These are phyloP conservation scores for Hystrix brachyura DNA, from an alignment of 2,113 vertebrate species.

Conservation along the genomic window DNA sequence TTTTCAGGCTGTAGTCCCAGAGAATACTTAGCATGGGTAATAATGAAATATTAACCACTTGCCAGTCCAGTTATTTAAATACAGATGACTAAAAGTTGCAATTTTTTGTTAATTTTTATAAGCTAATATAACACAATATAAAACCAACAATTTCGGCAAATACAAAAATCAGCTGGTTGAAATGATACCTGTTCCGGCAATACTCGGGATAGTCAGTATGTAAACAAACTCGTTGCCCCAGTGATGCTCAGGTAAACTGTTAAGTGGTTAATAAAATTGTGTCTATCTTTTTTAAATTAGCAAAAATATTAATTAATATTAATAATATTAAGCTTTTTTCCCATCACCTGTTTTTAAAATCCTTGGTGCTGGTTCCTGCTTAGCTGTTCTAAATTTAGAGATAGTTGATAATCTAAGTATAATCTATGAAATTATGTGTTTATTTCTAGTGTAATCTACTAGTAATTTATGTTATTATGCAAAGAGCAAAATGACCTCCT, in stretches of 20 bases:
- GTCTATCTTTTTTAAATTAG: slow-evolving; percentile 32
- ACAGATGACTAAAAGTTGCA: not conserved
- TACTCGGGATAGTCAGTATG: not conserved
- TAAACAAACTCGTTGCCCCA: not conserved
- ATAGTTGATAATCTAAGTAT: slow-evolving; percentile 23
- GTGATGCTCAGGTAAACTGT: not conserved
- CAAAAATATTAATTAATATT: not conserved
- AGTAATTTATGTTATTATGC: not conserved
- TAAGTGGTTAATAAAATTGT: not conserved
- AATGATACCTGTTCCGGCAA: not conserved
- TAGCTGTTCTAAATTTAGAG: slow-evolving; percentile 34
- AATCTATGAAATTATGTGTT: slow-evolving; percentile 29
- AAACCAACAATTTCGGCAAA: not conserved
- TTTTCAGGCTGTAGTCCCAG: not conserved
- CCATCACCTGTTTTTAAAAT: slow-evolving; percentile 37
- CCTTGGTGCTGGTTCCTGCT: slow-evolving; percentile 1
- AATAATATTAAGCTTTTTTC: not conserved
- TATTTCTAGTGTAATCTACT: not conserved
- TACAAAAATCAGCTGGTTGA: not conserved
- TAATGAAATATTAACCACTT: not conserved
- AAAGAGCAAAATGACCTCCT: not conserved
- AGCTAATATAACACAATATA: no score
- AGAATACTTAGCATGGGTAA: not conserved
- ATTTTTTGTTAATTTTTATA: not conserved
- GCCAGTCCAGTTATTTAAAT: not conserved